Evolutionary conservation across 2,113 vertebrate species (phyloP), one percentile per base, ranked within the genome.

Genomic region (Pelusios castaneus): DNA sequence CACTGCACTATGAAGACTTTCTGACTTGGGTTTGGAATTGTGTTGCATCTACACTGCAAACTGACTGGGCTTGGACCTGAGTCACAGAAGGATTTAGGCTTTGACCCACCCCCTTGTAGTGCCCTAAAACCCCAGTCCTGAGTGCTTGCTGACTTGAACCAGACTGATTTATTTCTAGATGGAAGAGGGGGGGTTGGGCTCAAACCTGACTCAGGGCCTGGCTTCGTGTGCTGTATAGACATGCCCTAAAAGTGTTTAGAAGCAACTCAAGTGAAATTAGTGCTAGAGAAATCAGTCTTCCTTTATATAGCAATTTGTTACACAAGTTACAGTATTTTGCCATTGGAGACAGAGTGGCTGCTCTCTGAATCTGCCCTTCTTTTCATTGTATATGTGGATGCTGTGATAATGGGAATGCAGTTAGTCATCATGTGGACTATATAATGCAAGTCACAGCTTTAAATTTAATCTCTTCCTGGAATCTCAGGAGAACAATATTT

Each of bases 401-500:
- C 87, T 91, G 51, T 91, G 89, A 80, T 49, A 82, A 91, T 45
- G 90, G 90, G 80, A 87, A 81, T 81, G 24, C 31, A 91, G 92
- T 95, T 92, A 95, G 58, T 91, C 87, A 97, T 84, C 95, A 92
- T 80, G 77, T 96, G 96, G 94, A 80, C 82, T 70, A 92, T 0
- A 0, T 91, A 94, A 89, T 78, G 89, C 81, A 82, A 96, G 88
- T 90, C 89, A 87, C 85, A 90, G 87, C 80, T 95, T 92, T 95
- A 80, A 52, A 83, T 85, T 94, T 94, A 94, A 94, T 94, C 85
- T 91, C 41, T 96, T 96, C 92, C 88, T 93, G 89, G 80, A 96
- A 95, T 94, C 94, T 92, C 87, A 55, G 73, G 89, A 96, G 84
- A 97, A 95, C 93, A 97, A 96, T 97, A 96, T 97, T 97, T 97